Conservation (phyloP, 1,140 invertebrate genomes). For the Pseudomyrmex dendroicus region DNA sequence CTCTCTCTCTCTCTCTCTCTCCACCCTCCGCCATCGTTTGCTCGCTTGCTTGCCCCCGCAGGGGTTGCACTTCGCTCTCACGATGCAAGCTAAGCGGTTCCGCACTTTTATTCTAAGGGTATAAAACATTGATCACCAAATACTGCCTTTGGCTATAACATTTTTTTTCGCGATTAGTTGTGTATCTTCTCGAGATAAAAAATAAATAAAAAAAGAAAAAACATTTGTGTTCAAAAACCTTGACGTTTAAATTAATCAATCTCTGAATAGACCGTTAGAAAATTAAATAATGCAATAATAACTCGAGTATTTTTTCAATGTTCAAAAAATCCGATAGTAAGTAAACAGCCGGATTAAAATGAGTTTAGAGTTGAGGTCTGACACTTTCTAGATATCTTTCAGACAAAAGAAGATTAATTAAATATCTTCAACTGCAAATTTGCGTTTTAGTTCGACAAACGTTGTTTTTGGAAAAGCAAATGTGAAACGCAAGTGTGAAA, state of each 20-base stretch:
- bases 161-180: neutral
- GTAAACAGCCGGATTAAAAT: no score
- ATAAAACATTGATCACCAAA: constrained; percentile 37
- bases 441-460: no score
- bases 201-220: neutral
- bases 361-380: no score
- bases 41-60: constrained; percentile 48
- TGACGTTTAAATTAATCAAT: neutral
- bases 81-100: constrained; percentile 48
- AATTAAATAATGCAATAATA: no score
- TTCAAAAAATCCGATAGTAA: no score
- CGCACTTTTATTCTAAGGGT: constrained; percentile 21
- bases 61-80: constrained; percentile 60
- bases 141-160: neutral
- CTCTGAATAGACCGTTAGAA: no score
- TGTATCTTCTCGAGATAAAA: neutral
- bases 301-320: no score
- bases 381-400: no score
- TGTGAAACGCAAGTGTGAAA: no score
- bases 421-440: no score
- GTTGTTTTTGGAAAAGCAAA: no score
- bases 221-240: neutral
- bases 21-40: constrained; percentile 12
- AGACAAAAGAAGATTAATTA: no score
- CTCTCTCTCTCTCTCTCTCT: constrained; percentile 7